Evolutionary conservation across 2,797 vertebrate species (phyloP), one percentile per base, ranked within the genome.

Genomic region (Lycodopsis pacificus): DNA sequence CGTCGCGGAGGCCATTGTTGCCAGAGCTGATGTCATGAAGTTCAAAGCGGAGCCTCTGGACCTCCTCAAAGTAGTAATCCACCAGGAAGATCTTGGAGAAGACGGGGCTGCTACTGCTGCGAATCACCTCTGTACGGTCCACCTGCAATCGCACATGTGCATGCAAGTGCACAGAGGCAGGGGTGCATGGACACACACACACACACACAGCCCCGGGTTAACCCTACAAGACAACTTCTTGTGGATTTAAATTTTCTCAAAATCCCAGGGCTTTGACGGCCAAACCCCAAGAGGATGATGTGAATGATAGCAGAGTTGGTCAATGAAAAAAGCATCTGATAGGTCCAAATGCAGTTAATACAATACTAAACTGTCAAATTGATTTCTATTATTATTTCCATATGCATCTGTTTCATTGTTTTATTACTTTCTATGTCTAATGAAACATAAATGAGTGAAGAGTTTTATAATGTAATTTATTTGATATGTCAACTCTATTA

Each of bases 1-100:
- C 97, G 72, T 99, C 98, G 79, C 98, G 97, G 63, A 99, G 95
- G 64, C 98, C 98, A 2, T 99, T 99, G 93, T 99, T 97, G 76
- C 96, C 97, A 84, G 97, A 98, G 94, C 97, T 99, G 72, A 99
- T 99, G 86, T 99, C 98, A 4, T 98, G 97, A 66, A 99, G 97
- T 77, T 99, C 98, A 81, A 98, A 99, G 7, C 98, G 93, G 51
- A 99, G 91, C 62, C 98, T 94, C 87, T 99, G 98, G 25, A 99
- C 97, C 87, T 99, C 98, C 87, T 99, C 98, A 64, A 99, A 99
- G 83, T 99, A 99, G 88, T 97, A 99, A 83, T 99, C 98, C 87
- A 99, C 98, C 0, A 97, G 96, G 65, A 99, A 98, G 86, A 99
- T 95, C 92, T 99, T 99, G 51, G 98, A 99, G 92, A 98, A 99